Base-by-base conservation (phyloP, 2,888 invertebrate species). In the Eubasilissa splendida region DNA sequence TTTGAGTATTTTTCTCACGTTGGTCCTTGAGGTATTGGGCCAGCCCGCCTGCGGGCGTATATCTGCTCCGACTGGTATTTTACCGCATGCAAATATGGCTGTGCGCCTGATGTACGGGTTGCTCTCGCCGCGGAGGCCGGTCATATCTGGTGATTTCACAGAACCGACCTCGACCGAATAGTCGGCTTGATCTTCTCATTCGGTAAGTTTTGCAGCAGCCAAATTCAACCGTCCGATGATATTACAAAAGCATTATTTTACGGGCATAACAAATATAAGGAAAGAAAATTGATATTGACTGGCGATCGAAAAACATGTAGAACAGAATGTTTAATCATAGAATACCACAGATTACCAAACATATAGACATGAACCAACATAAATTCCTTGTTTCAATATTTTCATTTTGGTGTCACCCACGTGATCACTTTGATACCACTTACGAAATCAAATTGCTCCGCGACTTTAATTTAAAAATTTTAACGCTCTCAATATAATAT, bases 21-120 rank as follows among this genome's bases (percentile, higher is more conserved):
- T 10, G 63, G 63, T 63, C 63, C 63, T 63, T 63, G 63, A 63
- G 63, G 63, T 12, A 63, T 63, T 63, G 63, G 42, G 63, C n/a
- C 33, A 11, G 33, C 63, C 33, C 4, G n/a, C 60, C 22, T 22
- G 42, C 42, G 42, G 42, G 42, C 42, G 42, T 42, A 42, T 42
- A 42, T 42, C 42, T 42, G 42, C 42, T 42, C 42, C 42, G 42
- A 11, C 63, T 63, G 11, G 33, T 42, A 11, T 63, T 33, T 63
- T 63, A 12, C 33, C 22, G 63, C 63, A 63, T 63, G 63, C 63
- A 63, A 63, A 63, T 63, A 63, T 31, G 63, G 63, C 63, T 33
- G 42, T 63, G 33, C 63, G 63, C 33, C 63, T 63, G 63, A 63
- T 42, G 42, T 63, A 31, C 60, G 63, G 63, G 63, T 63, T 63